These are phyloP conservation scores for Coleophora deauratella DNA, from an alignment of 2,888 invertebrate genomes.

Conservation along the genomic window DNA sequence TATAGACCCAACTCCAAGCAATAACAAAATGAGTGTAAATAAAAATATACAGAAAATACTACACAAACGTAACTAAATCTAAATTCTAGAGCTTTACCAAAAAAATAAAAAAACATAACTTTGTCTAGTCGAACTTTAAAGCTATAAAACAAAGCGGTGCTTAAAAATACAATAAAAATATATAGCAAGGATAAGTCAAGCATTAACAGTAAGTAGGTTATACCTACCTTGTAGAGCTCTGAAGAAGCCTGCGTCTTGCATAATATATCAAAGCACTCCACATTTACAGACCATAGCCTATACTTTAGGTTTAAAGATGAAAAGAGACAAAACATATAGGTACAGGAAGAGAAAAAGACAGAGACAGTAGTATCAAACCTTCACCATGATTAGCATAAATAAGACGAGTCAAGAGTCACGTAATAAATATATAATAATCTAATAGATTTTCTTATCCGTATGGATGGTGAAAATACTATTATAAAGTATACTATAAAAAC, in stretches of 20 bases:
- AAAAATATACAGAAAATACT: slow-evolving; percentile 9
- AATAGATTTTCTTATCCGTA: background rate
- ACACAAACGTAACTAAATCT: slow-evolving; percentile 5
- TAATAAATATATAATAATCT: slow-evolving; percentile 7
- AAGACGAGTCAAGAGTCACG: slow-evolving; percentile 19
- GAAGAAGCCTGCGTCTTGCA: slow-evolving; percentile 38
- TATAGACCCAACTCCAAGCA: too few species aligned
- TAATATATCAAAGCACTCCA: slow-evolving; percentile 24
- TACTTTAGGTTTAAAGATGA: slow-evolving; percentile 14
- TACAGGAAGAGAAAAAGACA: slow-evolving; percentile 25
- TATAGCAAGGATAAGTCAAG: slow-evolving; percentile 9
- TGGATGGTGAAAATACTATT: background rate
- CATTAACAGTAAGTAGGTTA: slow-evolving; percentile 34
- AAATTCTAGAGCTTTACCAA: slow-evolving; percentile 4
- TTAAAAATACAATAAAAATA: slow-evolving; percentile 1
- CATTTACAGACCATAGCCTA: slow-evolving; percentile 18
- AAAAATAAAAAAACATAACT: background rate
- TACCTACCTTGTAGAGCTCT: slow-evolving; percentile 49
- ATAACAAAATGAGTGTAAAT: slow-evolving; percentile 1
- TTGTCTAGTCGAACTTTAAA: slow-evolving; percentile 8
- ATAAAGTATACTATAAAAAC: background rate
- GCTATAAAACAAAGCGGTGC: slow-evolving; percentile 33
- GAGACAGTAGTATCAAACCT: slow-evolving; percentile 60
- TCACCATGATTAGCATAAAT: slow-evolving; percentile 55
- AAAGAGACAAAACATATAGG: slow-evolving; percentile 9